phyloP scores from a whole-genome alignment of 2,888 invertebrate genomes.

The Tenthredo amoena region DNA sequence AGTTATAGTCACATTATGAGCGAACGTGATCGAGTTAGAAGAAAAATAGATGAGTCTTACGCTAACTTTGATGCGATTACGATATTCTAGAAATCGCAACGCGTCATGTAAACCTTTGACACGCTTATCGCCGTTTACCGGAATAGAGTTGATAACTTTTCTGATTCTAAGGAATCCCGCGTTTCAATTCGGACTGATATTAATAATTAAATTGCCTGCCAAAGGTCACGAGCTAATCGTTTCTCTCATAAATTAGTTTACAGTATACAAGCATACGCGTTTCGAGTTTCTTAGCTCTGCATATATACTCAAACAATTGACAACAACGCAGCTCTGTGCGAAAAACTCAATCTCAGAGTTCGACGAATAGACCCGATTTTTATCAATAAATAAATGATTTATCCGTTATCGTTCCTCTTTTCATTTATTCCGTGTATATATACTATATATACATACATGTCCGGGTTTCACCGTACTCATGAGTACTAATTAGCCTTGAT shows the following conservation, averaged over 20 bases:
- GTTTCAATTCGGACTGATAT: slow-evolving; percentile 14
- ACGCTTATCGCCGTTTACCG: slow-evolving; percentile 16
- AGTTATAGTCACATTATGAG: not conserved
- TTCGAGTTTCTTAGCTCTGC: too few species aligned
- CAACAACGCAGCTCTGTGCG: too few species aligned
- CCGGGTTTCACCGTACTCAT: not conserved
- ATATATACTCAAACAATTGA: too few species aligned
- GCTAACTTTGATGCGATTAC: not conserved
- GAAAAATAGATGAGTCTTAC: not conserved
- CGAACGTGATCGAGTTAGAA: not conserved
- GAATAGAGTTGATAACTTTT: slow-evolving; percentile 19
- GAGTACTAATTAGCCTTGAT: slow-evolving; percentile 25
- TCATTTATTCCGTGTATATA: not conserved
- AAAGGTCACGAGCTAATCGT: slow-evolving; percentile 37
- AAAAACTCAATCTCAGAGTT: not conserved
- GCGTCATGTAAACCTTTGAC: slow-evolving; percentile 19
- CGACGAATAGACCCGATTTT: not conserved
- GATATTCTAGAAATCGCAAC: not conserved
- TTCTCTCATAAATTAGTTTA: not conserved
- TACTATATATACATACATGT: not conserved
- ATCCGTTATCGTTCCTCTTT: not conserved
- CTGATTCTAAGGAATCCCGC: not conserved
- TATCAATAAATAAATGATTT: not conserved
- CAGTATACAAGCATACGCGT: not conserved
- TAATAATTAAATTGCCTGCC: not conserved